Conservation (phyloP, 2,797 vertebrate species). For the Mormyrus hasselquistii region DNA sequence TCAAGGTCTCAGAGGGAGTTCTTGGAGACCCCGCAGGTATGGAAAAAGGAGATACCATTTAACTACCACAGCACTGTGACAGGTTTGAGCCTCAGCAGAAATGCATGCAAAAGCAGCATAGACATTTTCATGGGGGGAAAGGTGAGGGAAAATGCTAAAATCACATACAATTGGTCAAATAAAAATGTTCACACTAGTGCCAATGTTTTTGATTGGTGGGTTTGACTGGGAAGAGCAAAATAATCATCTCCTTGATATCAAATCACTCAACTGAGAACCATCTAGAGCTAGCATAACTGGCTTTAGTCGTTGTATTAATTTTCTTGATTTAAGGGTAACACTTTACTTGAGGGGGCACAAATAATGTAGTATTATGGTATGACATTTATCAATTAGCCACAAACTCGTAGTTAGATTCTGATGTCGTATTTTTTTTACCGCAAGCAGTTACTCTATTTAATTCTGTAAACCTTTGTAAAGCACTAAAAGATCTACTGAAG, state of each 20-base stretch:
- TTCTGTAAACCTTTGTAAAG: not conserved
- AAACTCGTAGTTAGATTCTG: not conserved
- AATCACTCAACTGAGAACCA: not conserved
- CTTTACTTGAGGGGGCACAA: not conserved
- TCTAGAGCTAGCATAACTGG: not conserved
- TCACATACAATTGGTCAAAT: not conserved
- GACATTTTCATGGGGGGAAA: not conserved
- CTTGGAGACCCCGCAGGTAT: not conserved
- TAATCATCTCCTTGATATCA: not conserved
- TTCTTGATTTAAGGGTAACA: not conserved
- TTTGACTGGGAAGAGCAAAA: not conserved
- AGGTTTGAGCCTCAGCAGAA: slow-evolving; percentile 1
- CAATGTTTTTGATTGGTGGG: not conserved
- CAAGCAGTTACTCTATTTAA: not conserved
- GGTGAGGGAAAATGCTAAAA: not conserved
- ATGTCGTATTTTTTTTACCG: not conserved
- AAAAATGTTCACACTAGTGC: not conserved
- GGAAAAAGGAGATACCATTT: slow-evolving; percentile 3
- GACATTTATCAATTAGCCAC: not conserved
- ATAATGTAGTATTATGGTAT: not conserved
- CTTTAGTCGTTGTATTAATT: not conserved
- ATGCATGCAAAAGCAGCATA: not conserved
- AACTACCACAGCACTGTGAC: not conserved
- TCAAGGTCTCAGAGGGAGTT: not conserved
- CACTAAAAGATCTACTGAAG: not conserved